Evolutionary conservation across 2,113 vertebrate genomes (phyloP), one percentile per base, ranked within the genome.

Genomic region (Procapra przewalskii): DNA sequence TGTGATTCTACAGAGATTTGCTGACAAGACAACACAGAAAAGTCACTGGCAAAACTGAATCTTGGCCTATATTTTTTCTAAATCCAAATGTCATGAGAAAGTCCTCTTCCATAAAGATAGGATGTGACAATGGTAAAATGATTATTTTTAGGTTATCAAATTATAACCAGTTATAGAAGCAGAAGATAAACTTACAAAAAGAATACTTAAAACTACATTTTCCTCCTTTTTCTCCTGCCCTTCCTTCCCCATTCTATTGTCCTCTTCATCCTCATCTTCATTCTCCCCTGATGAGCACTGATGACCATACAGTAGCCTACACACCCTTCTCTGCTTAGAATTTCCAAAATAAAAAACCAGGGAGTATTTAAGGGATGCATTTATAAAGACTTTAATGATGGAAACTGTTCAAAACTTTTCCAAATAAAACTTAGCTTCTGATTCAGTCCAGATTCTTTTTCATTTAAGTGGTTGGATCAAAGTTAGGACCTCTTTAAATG

Each of bases 311-410:
- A 60, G 81, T 83, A 86, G 50, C 40, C 59, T 45, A 19, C 60
- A 91, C 9, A 40, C 13, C 4, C 50, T 83, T 80, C 27, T 92
- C 29, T 62, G 17, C 45, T 43, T 84, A 57, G 55, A 87, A 86
- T 77, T 96, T 40, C 80, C 81, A 48, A 96, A 94, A 88, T n/a
- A 88, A 71, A 94, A 94, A 93, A 71, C 57, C 54, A 67, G 48
- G 12, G 36, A 71, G 45, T 43, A 29, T 15, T 96, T 91, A 43
- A 91, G 50, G 31, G 79, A 64, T 85, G 27, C 27, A 60, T 84
- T 96, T 83, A 93, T 75, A 82, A 95, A 62, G 57, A 87, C 64
- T 48, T 27, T 86, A 86, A 86, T 16, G 27, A 83, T 89, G 29
- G 50, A 87, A 97, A 55, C n/a, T 43, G 25, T 50, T 80, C 16